Evolutionary conservation across 1,140 invertebrate genomes (phyloP).

Genomic region (Rhysida immarginata): DNA sequence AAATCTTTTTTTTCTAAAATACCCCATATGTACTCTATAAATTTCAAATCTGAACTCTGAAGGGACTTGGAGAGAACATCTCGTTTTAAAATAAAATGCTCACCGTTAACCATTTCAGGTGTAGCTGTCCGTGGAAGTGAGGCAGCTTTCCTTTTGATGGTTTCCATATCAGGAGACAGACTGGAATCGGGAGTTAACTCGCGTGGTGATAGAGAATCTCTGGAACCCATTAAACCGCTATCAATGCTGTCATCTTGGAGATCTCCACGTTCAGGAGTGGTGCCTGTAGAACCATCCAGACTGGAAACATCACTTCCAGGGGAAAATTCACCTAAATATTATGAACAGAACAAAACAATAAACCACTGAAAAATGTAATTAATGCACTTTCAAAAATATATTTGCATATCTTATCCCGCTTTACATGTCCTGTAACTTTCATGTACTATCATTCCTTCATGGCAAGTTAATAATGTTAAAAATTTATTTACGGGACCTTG

Average conservation of each 20-base stretch:
- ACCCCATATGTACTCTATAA: no score
- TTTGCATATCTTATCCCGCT: no score
- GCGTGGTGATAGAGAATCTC: not conserved
- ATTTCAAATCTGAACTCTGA: no score
- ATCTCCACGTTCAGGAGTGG: constrained; percentile 36
- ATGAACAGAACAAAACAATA: no score
- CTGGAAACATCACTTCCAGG: constrained; percentile 44
- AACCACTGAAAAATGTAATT: no score
- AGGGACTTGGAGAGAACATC: no score
- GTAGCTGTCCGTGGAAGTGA: not conserved
- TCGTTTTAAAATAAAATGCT: not conserved
- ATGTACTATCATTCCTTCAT: no score
- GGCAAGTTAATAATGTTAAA: no score
- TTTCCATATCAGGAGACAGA: not conserved
- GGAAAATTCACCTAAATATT: constrained; percentile 23
- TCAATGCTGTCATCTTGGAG: constrained; percentile 37
- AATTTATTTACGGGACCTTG: no score
- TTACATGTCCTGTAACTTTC: no score
- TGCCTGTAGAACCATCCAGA: constrained; percentile 28
- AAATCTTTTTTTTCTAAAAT: no score
- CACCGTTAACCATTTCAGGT: not conserved
- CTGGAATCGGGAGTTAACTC: not conserved
- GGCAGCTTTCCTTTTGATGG: not conserved
- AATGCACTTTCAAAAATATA: no score
- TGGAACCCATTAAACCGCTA: constrained; percentile 6